Evolutionary conservation across 2,113 vertebrate species (phyloP).

Genomic region (Xiphophorus hellerii): DNA sequence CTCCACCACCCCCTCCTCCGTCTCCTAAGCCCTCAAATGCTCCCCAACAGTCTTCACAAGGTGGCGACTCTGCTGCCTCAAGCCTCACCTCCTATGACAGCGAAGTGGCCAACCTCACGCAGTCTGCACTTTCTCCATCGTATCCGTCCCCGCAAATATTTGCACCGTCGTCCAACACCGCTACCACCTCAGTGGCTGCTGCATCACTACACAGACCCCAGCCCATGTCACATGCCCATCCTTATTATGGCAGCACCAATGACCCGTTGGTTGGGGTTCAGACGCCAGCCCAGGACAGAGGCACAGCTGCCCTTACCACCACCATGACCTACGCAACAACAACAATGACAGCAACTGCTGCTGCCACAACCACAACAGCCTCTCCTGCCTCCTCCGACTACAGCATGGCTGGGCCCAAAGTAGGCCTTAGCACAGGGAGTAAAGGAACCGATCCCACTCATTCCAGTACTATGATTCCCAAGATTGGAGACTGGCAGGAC

Average conservation of each 20-base stretch:
- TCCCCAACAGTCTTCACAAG: slow-evolving; percentile 71
- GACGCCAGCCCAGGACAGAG: slow-evolving; percentile 68
- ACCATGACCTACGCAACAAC: slow-evolving; percentile 77
- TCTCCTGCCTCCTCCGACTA: slow-evolving; percentile 69
- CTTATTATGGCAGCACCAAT: slow-evolving; percentile 61
- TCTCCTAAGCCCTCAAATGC: slow-evolving; percentile 50
- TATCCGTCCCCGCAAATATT: slow-evolving; percentile 75
- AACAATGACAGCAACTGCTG: slow-evolving; percentile 71
- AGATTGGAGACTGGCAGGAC: slow-evolving; percentile 81
- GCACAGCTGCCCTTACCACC: slow-evolving; percentile 70
- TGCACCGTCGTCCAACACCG: slow-evolving; percentile 54
- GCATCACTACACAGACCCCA: slow-evolving; percentile 76
- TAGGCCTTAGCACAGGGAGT: slow-evolving; percentile 24
- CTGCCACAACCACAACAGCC: slow-evolving; percentile 66
- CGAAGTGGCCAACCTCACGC: slow-evolving; percentile 91
- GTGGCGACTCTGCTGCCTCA: slow-evolving; percentile 88
- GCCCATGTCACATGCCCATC: slow-evolving; percentile 76
- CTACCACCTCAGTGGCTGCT: slow-evolving; percentile 45
- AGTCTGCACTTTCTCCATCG: slow-evolving; percentile 81
- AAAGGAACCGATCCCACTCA: slow-evolving; percentile 54
- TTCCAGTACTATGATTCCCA: slow-evolving; percentile 38
- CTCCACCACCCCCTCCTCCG: slow-evolving; percentile 60
- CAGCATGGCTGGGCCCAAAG: slow-evolving; percentile 45
- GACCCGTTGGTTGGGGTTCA: slow-evolving; percentile 46
- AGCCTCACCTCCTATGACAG: slow-evolving; percentile 94